Percentiles rank a stretch among this genome's conserved stretches.
Conservation (phyloP, 2,888 invertebrate species). For the Thymelicus sylvestris region DNA sequence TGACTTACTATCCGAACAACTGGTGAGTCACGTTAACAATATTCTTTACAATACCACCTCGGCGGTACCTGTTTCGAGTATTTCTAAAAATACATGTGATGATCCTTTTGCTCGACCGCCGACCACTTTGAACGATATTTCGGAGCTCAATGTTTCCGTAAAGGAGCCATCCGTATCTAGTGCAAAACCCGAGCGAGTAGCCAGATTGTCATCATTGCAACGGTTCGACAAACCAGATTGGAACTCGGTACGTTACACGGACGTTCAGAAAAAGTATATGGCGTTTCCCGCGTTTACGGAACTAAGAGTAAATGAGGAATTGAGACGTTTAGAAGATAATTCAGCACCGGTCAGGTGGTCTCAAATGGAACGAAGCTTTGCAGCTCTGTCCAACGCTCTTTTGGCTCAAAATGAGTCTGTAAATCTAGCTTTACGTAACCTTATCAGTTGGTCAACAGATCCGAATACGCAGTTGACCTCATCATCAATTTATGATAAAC, state of each 20-base stretch:
- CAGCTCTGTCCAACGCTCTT: slow-evolving; percentile 40
- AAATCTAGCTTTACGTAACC: slow-evolving; percentile 28
- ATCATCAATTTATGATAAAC: slow-evolving; percentile 33
- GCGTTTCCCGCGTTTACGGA: slow-evolving; percentile 41
- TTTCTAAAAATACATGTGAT: background rate
- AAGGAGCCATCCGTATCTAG: slow-evolving; percentile 26
- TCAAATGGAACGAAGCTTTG: slow-evolving; percentile 41
- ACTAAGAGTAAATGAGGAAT: slow-evolving; percentile 40
- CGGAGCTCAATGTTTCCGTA: slow-evolving; percentile 12
- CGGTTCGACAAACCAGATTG: slow-evolving; percentile 37
- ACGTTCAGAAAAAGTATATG: slow-evolving; percentile 39
- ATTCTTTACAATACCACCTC: background rate
- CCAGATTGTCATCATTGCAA: slow-evolving; percentile 30
- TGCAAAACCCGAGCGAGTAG: slow-evolving; percentile 31
- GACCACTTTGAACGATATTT: background rate
- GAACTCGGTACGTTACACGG: slow-evolving; percentile 39
- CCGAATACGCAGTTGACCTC: slow-evolving; percentile 19
- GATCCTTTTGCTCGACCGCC: background rate
- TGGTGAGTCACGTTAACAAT: slow-evolving; percentile 40
- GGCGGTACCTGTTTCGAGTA: background rate
- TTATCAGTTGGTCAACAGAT: slow-evolving; percentile 35
- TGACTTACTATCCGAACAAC: slow-evolving; percentile 36
- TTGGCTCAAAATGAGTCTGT: slow-evolving; percentile 40
- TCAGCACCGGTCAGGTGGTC: slow-evolving; percentile 22
- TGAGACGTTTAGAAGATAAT: slow-evolving; percentile 34